Evolutionary conservation across 2,113 vertebrate species (phyloP).

Genomic region (Semicossyphus pulcher): DNA sequence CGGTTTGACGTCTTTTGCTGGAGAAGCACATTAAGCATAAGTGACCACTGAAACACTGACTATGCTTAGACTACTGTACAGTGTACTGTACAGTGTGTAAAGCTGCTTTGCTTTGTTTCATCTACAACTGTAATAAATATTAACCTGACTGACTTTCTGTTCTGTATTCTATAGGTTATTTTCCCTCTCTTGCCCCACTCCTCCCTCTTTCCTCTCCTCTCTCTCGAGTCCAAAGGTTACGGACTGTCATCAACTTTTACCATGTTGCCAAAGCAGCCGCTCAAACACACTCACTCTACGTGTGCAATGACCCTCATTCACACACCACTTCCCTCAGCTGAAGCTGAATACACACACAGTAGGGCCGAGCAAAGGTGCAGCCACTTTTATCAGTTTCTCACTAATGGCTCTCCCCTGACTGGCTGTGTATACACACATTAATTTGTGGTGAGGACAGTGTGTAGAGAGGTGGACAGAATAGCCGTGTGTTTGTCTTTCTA

Average conservation of each 20-base stretch:
- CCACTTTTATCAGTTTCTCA: constrained; percentile 43
- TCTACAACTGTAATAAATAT: neutral
- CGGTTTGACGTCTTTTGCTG: too few species aligned
- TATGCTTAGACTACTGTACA: too few species aligned
- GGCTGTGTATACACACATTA: neutral
- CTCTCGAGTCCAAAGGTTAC: constrained; percentile 65
- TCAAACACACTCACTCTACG: constrained; percentile 44
- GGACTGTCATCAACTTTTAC: constrained; percentile 61
- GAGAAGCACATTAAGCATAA: too few species aligned
- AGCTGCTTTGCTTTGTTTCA: too few species aligned
- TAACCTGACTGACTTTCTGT: neutral
- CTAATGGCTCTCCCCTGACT: constrained; percentile 44
- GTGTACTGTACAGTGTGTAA: too few species aligned
- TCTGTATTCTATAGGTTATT: neutral
- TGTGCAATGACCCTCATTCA: constrained; percentile 21
- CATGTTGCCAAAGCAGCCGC: constrained; percentile 69
- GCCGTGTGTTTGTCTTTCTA: neutral
- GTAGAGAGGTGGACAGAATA: neutral
- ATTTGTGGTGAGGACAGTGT: constrained; percentile 18
- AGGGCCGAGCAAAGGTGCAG: constrained; percentile 49
- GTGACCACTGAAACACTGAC: too few species aligned
- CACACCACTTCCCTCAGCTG: constrained; percentile 10
- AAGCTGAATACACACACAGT: constrained; percentile 2
- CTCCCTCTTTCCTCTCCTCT: constrained; percentile 6
- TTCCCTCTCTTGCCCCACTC: neutral